phyloP scores from a whole-genome alignment of 2,797 vertebrate species.

The Pseudotriccus pelzelni region DNA sequence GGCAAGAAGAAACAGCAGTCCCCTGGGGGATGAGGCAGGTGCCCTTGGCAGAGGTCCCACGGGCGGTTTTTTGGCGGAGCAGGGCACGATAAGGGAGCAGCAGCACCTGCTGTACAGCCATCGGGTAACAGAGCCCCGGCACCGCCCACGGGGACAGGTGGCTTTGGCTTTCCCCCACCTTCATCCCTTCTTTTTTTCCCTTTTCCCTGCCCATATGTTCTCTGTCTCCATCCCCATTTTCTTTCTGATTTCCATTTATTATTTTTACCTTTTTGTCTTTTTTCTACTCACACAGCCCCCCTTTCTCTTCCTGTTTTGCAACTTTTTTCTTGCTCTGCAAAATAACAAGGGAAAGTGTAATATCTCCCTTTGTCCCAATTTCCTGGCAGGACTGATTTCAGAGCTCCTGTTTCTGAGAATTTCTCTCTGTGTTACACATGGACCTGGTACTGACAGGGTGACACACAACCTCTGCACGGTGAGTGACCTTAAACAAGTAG shows the following conservation, averaged over 20 bases:
- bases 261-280: background rate
- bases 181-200: background rate
- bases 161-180: background rate
- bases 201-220: background rate
- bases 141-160: rapidly evolving
- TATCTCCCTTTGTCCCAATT: background rate
- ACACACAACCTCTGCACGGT: background rate
- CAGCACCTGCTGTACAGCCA: background rate
- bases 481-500: background rate
- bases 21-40: rapidly evolving
- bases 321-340: background rate
- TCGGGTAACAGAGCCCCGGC: background rate
- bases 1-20: background rate
- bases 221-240: background rate
- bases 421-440: background rate
- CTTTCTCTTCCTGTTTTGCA: background rate
- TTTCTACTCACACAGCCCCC: background rate
- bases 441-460: background rate
- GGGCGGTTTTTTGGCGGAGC: background rate
- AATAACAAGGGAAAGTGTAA: background rate
- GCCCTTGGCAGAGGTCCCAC: background rate
- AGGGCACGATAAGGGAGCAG: background rate
- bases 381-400: background rate
- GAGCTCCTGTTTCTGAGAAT: background rate
- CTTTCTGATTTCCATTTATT: background rate